Evolutionary conservation across 1,140 invertebrate genomes (phyloP).

Genomic region (Ceratosolen solmsi): DNA sequence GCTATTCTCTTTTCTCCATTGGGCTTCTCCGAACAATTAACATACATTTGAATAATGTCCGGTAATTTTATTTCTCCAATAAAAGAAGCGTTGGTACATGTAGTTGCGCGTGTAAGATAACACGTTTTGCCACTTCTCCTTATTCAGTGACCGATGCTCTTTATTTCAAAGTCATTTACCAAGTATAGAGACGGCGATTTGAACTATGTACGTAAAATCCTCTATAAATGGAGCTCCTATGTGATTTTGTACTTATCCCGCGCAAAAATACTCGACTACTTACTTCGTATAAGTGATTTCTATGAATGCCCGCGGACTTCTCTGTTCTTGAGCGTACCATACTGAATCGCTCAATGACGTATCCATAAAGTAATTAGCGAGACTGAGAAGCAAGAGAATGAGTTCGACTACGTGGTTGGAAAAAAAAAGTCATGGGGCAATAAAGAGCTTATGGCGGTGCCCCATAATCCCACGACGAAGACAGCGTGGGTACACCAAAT

Average conservation of each 20-base stretch:
- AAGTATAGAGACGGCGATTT: neutral
- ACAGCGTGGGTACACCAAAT: neutral
- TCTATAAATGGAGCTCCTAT: conserved; percentile 6
- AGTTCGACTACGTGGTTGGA: neutral
- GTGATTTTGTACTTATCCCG: neutral
- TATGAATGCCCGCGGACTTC: too few relatives aligned
- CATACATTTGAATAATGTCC: neutral
- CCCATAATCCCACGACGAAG: too few relatives aligned
- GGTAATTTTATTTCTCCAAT: neutral
- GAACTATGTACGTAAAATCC: neutral
- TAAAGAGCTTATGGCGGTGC: too few relatives aligned
- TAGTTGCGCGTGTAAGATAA: conserved; percentile 7
- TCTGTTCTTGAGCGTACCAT: too few relatives aligned
- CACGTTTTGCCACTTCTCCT: conserved; percentile 28
- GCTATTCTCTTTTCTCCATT: neutral
- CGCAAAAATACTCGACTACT: too few relatives aligned
- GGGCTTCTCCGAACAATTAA: neutral
- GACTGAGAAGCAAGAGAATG: neutral
- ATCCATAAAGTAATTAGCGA: neutral
- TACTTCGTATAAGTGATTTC: neutral
- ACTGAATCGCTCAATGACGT: too few relatives aligned
- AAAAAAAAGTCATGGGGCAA: neutral
- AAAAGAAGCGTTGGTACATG: neutral
- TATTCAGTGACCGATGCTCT: conserved; percentile 11
- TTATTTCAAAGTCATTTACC: conserved; percentile 31